A percentile compares a stretch with the other conserved stretches of the same genome.
Conservation (phyloP, 2,888 invertebrate genomes). For the Drosophila histrio region DNA sequence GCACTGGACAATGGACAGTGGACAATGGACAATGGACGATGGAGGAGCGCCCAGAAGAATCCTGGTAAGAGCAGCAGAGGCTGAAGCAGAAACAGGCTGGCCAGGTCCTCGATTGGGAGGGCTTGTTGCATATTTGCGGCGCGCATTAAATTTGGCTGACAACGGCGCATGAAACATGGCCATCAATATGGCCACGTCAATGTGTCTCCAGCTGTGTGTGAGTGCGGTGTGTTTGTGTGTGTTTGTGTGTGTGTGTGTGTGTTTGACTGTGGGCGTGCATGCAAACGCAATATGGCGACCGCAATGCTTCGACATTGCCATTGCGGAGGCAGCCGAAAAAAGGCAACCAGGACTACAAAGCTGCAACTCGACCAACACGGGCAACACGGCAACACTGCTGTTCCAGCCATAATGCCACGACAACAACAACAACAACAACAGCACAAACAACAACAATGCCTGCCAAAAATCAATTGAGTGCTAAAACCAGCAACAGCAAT, state of each 20-base stretch:
- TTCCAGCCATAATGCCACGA: slow-evolving; percentile 45
- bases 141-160: slow-evolving; percentile 79
- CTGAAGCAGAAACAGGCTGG: neutral
- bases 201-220: slow-evolving; percentile 23
- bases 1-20: slow-evolving; percentile 17
- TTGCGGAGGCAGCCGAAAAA: slow-evolving; percentile 25
- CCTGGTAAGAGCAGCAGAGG: neutral
- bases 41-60: slow-evolving; percentile 25
- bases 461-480: slow-evolving; percentile 76
- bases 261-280: slow-evolving; percentile 77
- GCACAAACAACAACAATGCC: slow-evolving; percentile 38
- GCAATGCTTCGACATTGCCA: slow-evolving; percentile 70
- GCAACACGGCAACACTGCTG: slow-evolving; percentile 25
- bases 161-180: slow-evolving; percentile 79
- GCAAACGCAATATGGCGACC: slow-evolving; percentile 83
- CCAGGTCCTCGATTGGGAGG: slow-evolving; percentile 13
- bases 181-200: slow-evolving; percentile 76
- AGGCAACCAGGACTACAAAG: slow-evolving; percentile 29
- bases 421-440: slow-evolving; percentile 44
- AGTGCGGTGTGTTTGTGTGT: slow-evolving; percentile 2
- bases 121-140: slow-evolving; percentile 73
- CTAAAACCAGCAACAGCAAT: slow-evolving; percentile 74
- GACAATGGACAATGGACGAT: slow-evolving; percentile 6
- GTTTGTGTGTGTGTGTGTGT: slow-evolving; percentile 23
- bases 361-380: slow-evolving; percentile 33